A percentile compares a stretch with the other conserved stretches of the same genome.
phyloP scores from a whole-genome alignment of 2,113 vertebrate species.

The Pardalotus punctatus region DNA sequence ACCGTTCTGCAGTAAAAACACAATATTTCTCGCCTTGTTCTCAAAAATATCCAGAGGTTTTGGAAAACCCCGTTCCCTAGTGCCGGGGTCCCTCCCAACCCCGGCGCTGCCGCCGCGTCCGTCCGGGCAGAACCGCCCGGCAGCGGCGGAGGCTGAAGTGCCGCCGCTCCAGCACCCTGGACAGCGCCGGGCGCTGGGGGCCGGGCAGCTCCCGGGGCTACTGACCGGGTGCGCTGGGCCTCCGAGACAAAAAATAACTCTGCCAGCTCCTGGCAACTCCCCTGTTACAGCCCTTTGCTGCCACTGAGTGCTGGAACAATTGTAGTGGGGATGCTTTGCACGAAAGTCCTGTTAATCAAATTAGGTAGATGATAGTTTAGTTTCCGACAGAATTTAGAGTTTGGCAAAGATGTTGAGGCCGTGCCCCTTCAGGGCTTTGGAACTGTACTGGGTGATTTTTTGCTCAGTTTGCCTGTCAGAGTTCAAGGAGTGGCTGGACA shows the following conservation, averaged over 20 bases:
- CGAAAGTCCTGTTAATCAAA: neutral
- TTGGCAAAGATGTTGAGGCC: neutral
- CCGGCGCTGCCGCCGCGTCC: fast-evolving
- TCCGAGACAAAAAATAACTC: fast-evolving
- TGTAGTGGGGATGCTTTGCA: neutral
- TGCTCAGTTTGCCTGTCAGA: neutral
- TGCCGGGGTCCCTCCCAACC: fast-evolving
- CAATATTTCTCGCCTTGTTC: neutral
- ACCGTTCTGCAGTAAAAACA: fast-evolving
- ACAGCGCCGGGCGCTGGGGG: neutral
- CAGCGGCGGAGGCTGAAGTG: fast-evolving
- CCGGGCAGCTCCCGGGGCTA: fast-evolving
- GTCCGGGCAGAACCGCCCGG: too few relatives aligned
- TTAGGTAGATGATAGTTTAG: too few relatives aligned
- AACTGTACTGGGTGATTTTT: neutral
- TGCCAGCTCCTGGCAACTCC: fast-evolving
- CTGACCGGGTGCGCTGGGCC: fast-evolving
- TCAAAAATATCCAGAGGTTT: too few relatives aligned
- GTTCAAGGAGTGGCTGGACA: neutral
- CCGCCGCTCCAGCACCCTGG: neutral
- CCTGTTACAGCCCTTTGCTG: neutral
- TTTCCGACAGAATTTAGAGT: neutral
- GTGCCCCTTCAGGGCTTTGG: neutral
- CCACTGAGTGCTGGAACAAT: neutral
- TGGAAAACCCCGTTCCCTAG: fast-evolving